Evolutionary conservation across 2,888 invertebrate genomes (phyloP).

Genomic region (Leptogaster cylindrica): DNA sequence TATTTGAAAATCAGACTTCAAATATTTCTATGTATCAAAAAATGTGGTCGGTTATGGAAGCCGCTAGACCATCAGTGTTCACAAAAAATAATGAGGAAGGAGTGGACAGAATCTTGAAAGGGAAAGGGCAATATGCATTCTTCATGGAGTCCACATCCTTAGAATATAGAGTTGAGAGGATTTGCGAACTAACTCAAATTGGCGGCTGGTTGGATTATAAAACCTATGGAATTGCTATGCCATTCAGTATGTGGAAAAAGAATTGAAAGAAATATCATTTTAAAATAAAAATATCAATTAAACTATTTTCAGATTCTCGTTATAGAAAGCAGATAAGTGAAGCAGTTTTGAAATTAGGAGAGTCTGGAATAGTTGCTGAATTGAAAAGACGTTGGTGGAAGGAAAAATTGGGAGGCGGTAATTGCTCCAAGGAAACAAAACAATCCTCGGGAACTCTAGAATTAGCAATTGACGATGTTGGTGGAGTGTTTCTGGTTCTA

Average conservation of each 20-base stretch:
- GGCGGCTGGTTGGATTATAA: slow-evolving; percentile 86
- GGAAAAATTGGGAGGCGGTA: slow-evolving; percentile 65
- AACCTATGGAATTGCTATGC: slow-evolving; percentile 93
- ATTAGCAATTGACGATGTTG: slow-evolving; percentile 71
- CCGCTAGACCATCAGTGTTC: slow-evolving; percentile 82
- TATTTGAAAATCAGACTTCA: slow-evolving; percentile 70
- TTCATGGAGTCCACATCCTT: slow-evolving; percentile 96
- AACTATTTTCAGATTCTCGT: slow-evolving; percentile 69
- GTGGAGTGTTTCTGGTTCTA: slow-evolving; percentile 89
- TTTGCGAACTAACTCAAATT: slow-evolving; percentile 84
- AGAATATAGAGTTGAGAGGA: slow-evolving; percentile 86
- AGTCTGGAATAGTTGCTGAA: slow-evolving; percentile 79
- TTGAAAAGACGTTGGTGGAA: slow-evolving; percentile 95
- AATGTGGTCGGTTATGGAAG: slow-evolving; percentile 94
- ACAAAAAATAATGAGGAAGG: slow-evolving; percentile 84
- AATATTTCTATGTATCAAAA: slow-evolving; percentile 87
- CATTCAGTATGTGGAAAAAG: slow-evolving; percentile 87
- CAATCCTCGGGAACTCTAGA: slow-evolving; percentile 57
- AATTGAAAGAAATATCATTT: no score
- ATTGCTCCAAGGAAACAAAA: slow-evolving; percentile 52
- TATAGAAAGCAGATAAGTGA: slow-evolving; percentile 83
- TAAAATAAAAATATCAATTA: background rate
- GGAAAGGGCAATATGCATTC: slow-evolving; percentile 85
- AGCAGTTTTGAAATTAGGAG: slow-evolving; percentile 88
- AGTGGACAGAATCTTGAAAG: slow-evolving; percentile 80